Conservation (phyloP, 1,140 invertebrate species). For the Procambarus virginalis region DNA sequence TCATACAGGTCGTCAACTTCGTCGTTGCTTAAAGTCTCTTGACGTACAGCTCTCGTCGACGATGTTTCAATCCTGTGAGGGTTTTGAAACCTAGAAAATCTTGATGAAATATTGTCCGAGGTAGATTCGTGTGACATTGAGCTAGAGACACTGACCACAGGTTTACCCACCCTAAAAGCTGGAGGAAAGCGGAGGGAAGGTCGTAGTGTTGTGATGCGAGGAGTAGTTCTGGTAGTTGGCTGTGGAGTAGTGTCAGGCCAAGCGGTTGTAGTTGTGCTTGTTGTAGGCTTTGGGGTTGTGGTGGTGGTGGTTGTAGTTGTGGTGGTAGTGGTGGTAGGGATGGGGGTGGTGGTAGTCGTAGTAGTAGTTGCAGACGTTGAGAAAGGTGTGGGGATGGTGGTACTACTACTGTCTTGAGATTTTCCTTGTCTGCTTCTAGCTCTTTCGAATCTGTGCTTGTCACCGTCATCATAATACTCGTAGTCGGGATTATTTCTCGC, state of each 20-base stretch:
- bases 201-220: constrained; percentile 29
- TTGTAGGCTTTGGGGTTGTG: constrained; percentile 19
- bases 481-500: constrained; percentile 20
- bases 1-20: constrained; percentile 41
- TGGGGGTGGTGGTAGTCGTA: constrained; percentile 48
- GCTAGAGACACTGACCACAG: constrained; percentile 49
- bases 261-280: constrained; percentile 30
- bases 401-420: constrained; percentile 22
- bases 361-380: background rate
- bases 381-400: constrained; percentile 8
- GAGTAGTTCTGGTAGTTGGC: constrained; percentile 15
- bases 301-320: constrained; percentile 51
- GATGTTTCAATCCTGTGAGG: background rate
- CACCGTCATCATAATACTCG: constrained; percentile 38
- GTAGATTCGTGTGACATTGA: background rate
- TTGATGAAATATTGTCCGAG: background rate
- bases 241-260: background rate
- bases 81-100: background rate
- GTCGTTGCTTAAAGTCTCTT: constrained; percentile 15
- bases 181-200: constrained; percentile 20
- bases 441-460: constrained; percentile 13
- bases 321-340: constrained; percentile 58
- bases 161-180: constrained; percentile 40
- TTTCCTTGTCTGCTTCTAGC: constrained; percentile 40
- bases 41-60: constrained; percentile 12